These are phyloP conservation scores for Daphoenositta chrysoptera DNA, from an alignment of 2,113 vertebrate species.

Conservation along the genomic window DNA sequence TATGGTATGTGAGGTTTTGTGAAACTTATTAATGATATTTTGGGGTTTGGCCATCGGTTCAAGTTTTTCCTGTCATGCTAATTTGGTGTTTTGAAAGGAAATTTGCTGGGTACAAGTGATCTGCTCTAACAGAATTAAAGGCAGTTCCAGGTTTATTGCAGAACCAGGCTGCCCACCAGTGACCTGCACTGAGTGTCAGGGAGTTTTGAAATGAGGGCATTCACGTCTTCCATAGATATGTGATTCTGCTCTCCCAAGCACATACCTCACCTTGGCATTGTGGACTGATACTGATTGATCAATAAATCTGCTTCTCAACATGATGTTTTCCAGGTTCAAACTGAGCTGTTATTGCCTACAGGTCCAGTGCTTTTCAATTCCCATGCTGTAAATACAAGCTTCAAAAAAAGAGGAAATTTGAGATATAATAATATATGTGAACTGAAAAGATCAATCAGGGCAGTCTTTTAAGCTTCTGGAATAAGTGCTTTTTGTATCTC, in stretches of 20 bases:
- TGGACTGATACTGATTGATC: background rate
- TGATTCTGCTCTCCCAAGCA: background rate
- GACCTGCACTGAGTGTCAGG: background rate
- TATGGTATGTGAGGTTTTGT: background rate
- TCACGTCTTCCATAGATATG: background rate
- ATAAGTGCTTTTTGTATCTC: background rate
- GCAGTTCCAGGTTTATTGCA: background rate
- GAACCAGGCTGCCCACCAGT: background rate
- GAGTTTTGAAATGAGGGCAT: background rate
- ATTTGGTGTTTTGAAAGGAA: background rate
- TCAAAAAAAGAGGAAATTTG: background rate
- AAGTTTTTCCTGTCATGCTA: background rate
- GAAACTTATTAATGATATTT: background rate
- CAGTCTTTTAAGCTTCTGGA: background rate
- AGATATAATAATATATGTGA: background rate
- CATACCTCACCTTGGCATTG: background rate
- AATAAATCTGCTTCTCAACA: background rate
- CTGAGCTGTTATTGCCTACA: background rate
- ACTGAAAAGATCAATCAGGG: background rate
- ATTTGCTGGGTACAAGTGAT: background rate
- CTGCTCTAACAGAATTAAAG: background rate
- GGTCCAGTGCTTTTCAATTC: background rate
- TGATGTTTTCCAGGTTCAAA: background rate
- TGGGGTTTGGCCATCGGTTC: background rate
- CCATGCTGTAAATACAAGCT: background rate